Evolutionary conservation across 2,797 vertebrate species (phyloP).

Genomic region (Rachycentron canadum): DNA sequence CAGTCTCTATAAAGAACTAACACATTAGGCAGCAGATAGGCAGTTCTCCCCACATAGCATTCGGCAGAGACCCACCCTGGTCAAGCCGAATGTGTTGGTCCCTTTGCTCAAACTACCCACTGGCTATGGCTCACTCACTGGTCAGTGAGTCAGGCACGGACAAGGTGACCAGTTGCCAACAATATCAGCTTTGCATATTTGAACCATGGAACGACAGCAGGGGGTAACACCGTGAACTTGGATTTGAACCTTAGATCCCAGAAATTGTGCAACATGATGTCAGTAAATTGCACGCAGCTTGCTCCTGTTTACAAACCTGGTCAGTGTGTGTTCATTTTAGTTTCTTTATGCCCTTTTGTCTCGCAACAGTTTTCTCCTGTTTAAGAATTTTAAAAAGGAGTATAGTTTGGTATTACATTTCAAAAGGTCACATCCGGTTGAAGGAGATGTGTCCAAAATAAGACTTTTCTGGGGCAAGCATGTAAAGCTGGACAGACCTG

Average conservation of each 20-base stretch:
- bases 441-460: not conserved
- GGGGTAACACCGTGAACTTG: constrained; percentile 37
- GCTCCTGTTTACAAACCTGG: constrained; percentile 25
- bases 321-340: constrained; percentile 16
- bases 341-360: not conserved
- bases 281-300: constrained; percentile 42
- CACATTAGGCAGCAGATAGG: constrained; percentile 64
- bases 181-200: constrained; percentile 45
- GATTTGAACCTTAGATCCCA: constrained; percentile 31
- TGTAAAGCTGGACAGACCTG: not conserved
- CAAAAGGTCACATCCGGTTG: not conserved
- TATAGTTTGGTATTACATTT: not conserved
- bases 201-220: constrained; percentile 11
- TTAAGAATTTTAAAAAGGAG: not conserved
- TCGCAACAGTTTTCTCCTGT: not conserved
- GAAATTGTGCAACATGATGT: constrained; percentile 39
- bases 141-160: constrained; percentile 35
- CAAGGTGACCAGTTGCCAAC: constrained; percentile 40
- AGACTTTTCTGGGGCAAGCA: not conserved
- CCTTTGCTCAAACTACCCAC: constrained; percentile 54
- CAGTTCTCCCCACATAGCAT: constrained; percentile 40
- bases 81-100: constrained; percentile 62
- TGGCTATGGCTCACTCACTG: constrained; percentile 28
- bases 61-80: constrained; percentile 61
- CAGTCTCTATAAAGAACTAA: constrained; percentile 52